Base-by-base conservation (phyloP, 2,113 vertebrate species). In the Brachionichthys hirsutus region DNA sequence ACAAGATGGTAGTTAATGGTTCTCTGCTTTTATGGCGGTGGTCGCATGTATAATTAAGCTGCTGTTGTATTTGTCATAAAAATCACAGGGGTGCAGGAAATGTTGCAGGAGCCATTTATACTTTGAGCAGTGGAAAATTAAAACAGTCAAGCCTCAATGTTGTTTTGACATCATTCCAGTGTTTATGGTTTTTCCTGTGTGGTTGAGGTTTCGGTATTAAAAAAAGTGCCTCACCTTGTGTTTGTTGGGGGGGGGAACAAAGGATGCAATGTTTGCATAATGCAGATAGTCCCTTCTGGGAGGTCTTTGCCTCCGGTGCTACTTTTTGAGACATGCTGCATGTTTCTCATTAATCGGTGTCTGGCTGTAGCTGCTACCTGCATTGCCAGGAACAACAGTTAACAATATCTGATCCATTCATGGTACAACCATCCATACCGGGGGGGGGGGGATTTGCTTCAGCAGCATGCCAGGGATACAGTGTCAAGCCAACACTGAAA, bases 91-190 rank as follows among this genome's bases (percentile, higher is more conserved):
- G 77, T 78, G 78, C 80, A 80, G 83, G 80, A 88, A 89, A 88
- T 88, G 86, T 87, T 85, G 86, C 78, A 73, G 75, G 73, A 84
- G 75, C 82, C 78, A 69, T 82, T 86, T 89, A 89, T 66, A 89
- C 87, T 89, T 87, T 81, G 82, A 88, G 88, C 84, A 82, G 88
- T 78, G 90, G 89, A 90, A 91, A 92, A 90, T 91, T 84, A 73
- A 90, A 87, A 85, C 79, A 73, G 83, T 89, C 83, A 84, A 90
- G 85, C 89, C 88, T 83, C 85, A 88, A 79, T 77, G 86, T 82
- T 92, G 89, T 92, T 90, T 92, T 90, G 89, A 92, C 87, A 89
- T 88, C 78, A 89, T 90, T 90, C 81, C 88, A 88, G 77, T 73
- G 85, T 92, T 92, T 91, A 92, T 91, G 85, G 87, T 88, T 91